A percentile compares a stretch with the other conserved stretches of the same genome.
Conservation (phyloP, 1,140 invertebrate species). For the Diorhabda sublineata region DNA sequence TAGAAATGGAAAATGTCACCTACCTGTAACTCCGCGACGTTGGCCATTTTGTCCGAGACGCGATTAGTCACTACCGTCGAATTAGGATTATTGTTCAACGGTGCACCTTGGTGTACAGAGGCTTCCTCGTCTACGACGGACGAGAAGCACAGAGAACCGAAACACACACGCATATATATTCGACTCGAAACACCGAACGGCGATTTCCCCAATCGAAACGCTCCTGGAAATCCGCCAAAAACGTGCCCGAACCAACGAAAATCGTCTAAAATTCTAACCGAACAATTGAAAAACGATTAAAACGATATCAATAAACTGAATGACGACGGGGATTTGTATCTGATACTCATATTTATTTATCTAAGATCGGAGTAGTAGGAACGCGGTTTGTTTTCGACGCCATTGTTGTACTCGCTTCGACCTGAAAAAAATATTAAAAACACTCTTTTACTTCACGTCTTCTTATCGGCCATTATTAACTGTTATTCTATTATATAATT, state of each 20-base stretch:
- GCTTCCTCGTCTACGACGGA: constrained; percentile 72
- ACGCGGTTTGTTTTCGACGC: not conserved
- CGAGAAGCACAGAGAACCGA: constrained; percentile 79
- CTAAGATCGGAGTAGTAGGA: not conserved
- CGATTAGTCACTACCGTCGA: constrained; percentile 40
- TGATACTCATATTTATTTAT: too few species aligned
- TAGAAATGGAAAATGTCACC: not conserved
- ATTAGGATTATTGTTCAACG: constrained; percentile 33
- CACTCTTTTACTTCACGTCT: not conserved
- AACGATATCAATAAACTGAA: too few species aligned
- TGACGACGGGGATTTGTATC: too few species aligned
- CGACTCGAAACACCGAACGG: not conserved
- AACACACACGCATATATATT: constrained; percentile 75
- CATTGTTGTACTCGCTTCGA: not conserved
- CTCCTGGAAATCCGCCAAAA: constrained; percentile 6
- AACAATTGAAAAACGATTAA: too few species aligned
- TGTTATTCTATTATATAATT: too few species aligned
- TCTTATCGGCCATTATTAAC: too few species aligned
- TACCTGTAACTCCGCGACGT: constrained; percentile 18
- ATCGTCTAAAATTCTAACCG: too few species aligned
- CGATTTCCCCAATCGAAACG: not conserved
- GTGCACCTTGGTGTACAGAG: constrained; percentile 35
- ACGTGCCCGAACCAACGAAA: not conserved
- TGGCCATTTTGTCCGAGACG: constrained; percentile 25
- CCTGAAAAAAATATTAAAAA: not conserved